phyloP scores from a whole-genome alignment of 2,888 invertebrate genomes.

The Mesopsocus fuscifrons region DNA sequence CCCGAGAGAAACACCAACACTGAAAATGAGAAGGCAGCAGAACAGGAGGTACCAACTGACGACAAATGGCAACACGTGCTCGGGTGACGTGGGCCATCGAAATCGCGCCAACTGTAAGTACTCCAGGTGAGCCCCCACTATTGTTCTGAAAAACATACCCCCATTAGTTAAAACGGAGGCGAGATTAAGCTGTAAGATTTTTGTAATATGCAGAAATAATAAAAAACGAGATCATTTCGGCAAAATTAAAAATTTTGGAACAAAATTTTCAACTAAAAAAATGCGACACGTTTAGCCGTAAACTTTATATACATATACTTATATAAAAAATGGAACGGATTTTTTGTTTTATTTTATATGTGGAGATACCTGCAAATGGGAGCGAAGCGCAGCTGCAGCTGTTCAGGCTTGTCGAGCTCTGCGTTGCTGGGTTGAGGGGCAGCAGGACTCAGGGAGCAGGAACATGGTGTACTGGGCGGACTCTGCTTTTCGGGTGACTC shows the following conservation, averaged over 20 bases:
- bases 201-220: no score
- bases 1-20: not conserved
- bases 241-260: not conserved
- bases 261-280: not conserved
- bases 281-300: not conserved
- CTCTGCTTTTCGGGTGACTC: no score
- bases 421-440: no score
- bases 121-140: not conserved
- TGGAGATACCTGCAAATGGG: no score
- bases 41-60: conserved; percentile 7
- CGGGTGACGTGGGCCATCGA: not conserved
- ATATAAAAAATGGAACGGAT: not conserved
- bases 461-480: no score
- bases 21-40: conserved; percentile 12
- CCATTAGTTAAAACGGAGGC: no score
- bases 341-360: no score
- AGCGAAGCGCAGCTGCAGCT: no score
- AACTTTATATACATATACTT: not conserved
- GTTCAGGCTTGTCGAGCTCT: no score
- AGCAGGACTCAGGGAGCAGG: no score
- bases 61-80: conserved; percentile 1
- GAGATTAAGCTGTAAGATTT: no score
- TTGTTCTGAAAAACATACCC: no score
- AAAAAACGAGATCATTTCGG: not conserved
- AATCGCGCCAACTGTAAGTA: not conserved